These are phyloP conservation scores for Trichogramma pretiosum DNA, from an alignment of 1,140 invertebrate species.

Conservation along the genomic window DNA sequence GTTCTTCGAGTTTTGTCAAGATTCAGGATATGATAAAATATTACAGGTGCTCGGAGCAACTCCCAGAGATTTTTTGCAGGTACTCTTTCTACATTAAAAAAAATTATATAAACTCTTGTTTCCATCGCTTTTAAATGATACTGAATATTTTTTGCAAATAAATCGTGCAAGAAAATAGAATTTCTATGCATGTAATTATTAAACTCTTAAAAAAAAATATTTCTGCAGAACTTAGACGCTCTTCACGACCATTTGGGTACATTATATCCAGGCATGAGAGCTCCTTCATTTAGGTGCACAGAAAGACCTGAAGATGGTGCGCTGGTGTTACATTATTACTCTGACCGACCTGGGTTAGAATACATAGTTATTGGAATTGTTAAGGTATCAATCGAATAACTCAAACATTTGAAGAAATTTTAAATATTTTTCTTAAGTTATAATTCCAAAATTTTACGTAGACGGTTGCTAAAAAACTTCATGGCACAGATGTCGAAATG, in stretches of 20 bases:
- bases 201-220: too few species aligned
- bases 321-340: constrained; percentile 85
- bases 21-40: constrained; percentile 89
- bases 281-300: constrained; percentile 85
- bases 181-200: too few species aligned
- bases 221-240: constrained; percentile 75
- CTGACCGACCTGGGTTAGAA: constrained; percentile 83
- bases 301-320: constrained; percentile 76
- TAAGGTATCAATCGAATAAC: constrained; percentile 55
- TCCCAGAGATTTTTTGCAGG: constrained; percentile 83
- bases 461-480: constrained; percentile 86
- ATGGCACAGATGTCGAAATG: constrained; percentile 84
- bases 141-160: too few species aligned
- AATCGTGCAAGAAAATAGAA: too few species aligned
- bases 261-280: constrained; percentile 85
- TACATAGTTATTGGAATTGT: constrained; percentile 91
- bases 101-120: too few species aligned
- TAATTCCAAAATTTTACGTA: constrained; percentile 30
- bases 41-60: constrained; percentile 87
- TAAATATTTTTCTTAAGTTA: not conserved
- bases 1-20: constrained; percentile 91
- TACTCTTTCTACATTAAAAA: constrained; percentile 33
- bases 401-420: not conserved
- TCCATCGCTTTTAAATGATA: too few species aligned
- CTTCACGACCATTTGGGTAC: constrained; percentile 89